Base-by-base conservation (phyloP, 2,888 invertebrate species). In the Salticus scenicus region DNA sequence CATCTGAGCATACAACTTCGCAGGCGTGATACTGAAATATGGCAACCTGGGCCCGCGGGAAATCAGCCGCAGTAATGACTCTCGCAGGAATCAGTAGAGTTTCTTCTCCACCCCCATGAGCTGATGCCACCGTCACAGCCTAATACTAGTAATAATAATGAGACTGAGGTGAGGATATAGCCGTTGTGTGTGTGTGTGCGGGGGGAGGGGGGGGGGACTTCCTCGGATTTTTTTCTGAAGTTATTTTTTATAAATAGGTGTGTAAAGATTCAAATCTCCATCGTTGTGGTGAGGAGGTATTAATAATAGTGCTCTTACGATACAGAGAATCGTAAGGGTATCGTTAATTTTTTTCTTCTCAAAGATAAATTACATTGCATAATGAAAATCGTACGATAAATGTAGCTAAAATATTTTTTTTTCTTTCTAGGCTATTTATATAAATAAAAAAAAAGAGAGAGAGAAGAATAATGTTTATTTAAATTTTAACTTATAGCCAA, bases 71-170 rank as follows among this genome's bases (percentile, higher is more conserved):
- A 5, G 14, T 77, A 77, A 77, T 70, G 63, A 70, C 70, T 69
- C 77, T 77, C 70, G 31, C 20, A 51, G 77, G 77, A 77, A 57
- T 77, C 77, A 63, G 5, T 57, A 17, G 70, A 24, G 24, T 8
- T 37, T 27, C 57, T 24, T 51, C 33, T 42, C 77, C 51, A 20
- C 67, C 27, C 70, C 24, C n/a, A 33, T 37, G n/a, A 27, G 42
- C 71, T 27, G 27, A 47, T 47, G 42, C 42, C 42, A 47, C 42
- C 42, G 42, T 47, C 42, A 47, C 42, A 17, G 42, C 42, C 42
- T 33, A 70, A 70, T 69, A 57, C 57, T 33, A 28, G 66, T 47
- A 42, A 47, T 42, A 79, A 79, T 64, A 72, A 72, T 79, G 72
- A 72, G 37, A 17, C n/a, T n/a, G n/a, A 70, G 24, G 27, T 64